phyloP scores from a whole-genome alignment of 2,888 invertebrate genomes.

The Volucella bombylans region DNA sequence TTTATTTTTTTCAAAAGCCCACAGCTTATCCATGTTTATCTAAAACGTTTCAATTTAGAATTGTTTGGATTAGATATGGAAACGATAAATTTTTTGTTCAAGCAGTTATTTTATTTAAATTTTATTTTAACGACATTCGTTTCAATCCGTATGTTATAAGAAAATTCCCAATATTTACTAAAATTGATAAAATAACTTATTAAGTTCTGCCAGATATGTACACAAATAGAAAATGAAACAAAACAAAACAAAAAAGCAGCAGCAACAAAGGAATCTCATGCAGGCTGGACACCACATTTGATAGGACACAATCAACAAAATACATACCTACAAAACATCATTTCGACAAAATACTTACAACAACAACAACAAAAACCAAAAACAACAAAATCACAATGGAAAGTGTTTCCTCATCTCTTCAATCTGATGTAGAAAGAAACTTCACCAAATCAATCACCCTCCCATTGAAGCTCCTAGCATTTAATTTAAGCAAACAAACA shows the following conservation, averaged over 20 bases:
- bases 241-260: slow-evolving; percentile 6
- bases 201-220: slow-evolving; percentile 63
- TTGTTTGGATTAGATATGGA: too few species aligned
- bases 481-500: slow-evolving; percentile 59
- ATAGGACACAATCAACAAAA: slow-evolving; percentile 58
- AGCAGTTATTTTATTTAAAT: too few species aligned
- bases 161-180: neutral
- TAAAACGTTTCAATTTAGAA: too few species aligned
- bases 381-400: slow-evolving; percentile 67
- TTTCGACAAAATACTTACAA: slow-evolving; percentile 63
- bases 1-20: too few species aligned
- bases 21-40: too few species aligned
- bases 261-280: slow-evolving; percentile 63
- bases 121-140: slow-evolving; percentile 34
- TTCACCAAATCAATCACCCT: slow-evolving; percentile 35
- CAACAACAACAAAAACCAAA: slow-evolving; percentile 55
- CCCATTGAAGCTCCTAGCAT: slow-evolving; percentile 58
- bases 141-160: slow-evolving; percentile 13
- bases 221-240: slow-evolving; percentile 48
- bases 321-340: slow-evolving; percentile 57
- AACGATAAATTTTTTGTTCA: too few species aligned
- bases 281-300: slow-evolving; percentile 45
- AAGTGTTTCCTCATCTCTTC: slow-evolving; percentile 69
- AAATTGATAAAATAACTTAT: slow-evolving; percentile 38
- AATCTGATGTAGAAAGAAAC: slow-evolving; percentile 38